phyloP scores from a whole-genome alignment of 2,113 vertebrate species.

The Platycercus adscitus region DNA sequence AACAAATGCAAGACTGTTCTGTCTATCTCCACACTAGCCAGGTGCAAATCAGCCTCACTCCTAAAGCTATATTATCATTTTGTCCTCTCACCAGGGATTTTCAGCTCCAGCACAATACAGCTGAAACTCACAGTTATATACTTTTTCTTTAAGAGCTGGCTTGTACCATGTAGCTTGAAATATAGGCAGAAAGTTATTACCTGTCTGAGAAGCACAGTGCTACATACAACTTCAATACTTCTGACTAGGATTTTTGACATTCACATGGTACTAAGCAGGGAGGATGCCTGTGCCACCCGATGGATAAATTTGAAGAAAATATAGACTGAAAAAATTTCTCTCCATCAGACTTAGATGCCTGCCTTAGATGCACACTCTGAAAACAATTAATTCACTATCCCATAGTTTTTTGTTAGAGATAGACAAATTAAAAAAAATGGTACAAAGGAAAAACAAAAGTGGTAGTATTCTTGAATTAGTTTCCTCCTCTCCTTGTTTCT shows the following conservation, averaged over 20 bases:
- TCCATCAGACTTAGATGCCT: background rate
- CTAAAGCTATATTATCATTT: background rate
- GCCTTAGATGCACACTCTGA: background rate
- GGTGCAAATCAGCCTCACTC: background rate
- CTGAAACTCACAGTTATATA: background rate
- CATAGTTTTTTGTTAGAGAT: background rate
- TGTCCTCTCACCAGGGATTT: background rate
- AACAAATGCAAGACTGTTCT: background rate
- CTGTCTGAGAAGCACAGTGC: background rate
- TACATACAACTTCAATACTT: background rate
- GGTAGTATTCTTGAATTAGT: background rate
- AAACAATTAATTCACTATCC: background rate
- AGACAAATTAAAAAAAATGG: background rate
- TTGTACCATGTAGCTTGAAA: background rate
- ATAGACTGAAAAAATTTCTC: background rate
- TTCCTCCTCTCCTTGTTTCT: background rate
- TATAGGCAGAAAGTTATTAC: background rate
- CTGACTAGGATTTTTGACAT: background rate
- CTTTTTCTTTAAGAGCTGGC: background rate
- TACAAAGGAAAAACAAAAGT: background rate
- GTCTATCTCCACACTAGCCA: background rate
- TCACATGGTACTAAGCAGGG: background rate
- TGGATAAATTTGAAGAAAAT: background rate
- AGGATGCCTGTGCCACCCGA: background rate
- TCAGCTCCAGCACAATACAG: background rate